Conservation (phyloP, 2,888 invertebrate genomes). For the Caenorhabditis sinica region DNA sequence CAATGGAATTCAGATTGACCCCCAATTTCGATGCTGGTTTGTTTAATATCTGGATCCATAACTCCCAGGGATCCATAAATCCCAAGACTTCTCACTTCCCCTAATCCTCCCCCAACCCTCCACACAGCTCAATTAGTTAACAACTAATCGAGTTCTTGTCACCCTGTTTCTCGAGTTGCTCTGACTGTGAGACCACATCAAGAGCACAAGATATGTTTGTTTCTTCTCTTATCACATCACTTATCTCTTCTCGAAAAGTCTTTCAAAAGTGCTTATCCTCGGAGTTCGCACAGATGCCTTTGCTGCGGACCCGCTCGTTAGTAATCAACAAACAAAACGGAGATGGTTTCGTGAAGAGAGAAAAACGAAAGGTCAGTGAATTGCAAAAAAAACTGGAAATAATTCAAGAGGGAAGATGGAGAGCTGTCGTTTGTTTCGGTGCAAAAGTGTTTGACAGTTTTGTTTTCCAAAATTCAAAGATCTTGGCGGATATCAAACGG, state of each 20-base stretch:
- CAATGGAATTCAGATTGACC: no score
- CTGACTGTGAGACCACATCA: conserved; percentile 40
- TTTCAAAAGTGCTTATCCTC: conserved; percentile 37
- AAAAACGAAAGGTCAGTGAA: conserved; percentile 19
- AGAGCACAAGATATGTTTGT: conserved; percentile 64
- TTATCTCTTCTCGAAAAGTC: conserved; percentile 34
- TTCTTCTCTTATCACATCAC: conserved; percentile 53
- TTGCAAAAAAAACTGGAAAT: no score
- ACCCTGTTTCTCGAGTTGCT: conserved; percentile 27
- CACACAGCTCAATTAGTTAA: conserved; percentile 21
- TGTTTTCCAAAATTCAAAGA: no score
- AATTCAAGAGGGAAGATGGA: no score
- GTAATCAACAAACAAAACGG: conserved; percentile 38
- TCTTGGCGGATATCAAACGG: no score
- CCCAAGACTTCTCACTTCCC: not conserved
- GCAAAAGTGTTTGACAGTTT: no score
- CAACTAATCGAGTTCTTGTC: conserved; percentile 24
- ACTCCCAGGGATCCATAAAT: not conserved
- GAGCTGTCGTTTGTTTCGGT: no score
- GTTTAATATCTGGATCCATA: no score
- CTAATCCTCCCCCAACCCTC: not conserved
- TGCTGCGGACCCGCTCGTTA: conserved; percentile 15
- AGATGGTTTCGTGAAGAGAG: conserved; percentile 21
- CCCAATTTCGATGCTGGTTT: no score
- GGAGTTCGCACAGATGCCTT: not conserved